Conservation (phyloP, 2,888 invertebrate species). For the Meteorus colon region DNA sequence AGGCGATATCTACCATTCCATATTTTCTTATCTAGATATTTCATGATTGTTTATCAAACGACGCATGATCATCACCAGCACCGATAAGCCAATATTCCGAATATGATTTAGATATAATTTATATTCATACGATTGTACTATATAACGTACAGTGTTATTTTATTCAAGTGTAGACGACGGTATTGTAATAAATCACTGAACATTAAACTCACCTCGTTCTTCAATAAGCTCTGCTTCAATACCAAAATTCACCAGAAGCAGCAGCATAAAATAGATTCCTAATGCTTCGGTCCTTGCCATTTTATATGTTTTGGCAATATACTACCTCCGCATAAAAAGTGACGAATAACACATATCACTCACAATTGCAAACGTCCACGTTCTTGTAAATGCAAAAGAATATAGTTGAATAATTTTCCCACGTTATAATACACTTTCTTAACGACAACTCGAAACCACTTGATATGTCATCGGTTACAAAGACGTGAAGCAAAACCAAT, state of each 20-base stretch:
- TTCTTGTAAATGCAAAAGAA: too few species aligned
- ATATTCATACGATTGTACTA: not conserved
- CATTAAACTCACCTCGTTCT: slow-evolving; percentile 65
- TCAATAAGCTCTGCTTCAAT: slow-evolving; percentile 63
- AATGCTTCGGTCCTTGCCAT: slow-evolving; percentile 60
- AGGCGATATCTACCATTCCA: not conserved
- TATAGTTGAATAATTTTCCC: too few species aligned
- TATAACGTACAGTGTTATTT: not conserved
- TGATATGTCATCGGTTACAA: too few species aligned
- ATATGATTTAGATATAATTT: not conserved
- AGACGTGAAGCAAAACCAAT: too few species aligned
- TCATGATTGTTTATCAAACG: slow-evolving; percentile 15
- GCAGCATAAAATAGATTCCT: slow-evolving; percentile 53
- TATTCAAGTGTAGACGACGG: not conserved
- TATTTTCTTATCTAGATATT: slow-evolving; percentile 20
- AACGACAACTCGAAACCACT: too few species aligned
- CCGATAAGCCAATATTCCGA: slow-evolving; percentile 21
- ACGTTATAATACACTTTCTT: too few species aligned
- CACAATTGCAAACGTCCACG: not conserved
- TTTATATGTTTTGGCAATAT: slow-evolving; percentile 56
- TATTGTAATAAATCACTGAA: not conserved
- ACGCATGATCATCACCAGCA: not conserved
- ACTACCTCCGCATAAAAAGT: slow-evolving; percentile 61
- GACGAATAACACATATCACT: slow-evolving; percentile 62
- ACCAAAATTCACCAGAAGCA: slow-evolving; percentile 54